Evolutionary conservation across 2,113 vertebrate genomes (phyloP).

Genomic region (Odocoileus virginianus): DNA sequence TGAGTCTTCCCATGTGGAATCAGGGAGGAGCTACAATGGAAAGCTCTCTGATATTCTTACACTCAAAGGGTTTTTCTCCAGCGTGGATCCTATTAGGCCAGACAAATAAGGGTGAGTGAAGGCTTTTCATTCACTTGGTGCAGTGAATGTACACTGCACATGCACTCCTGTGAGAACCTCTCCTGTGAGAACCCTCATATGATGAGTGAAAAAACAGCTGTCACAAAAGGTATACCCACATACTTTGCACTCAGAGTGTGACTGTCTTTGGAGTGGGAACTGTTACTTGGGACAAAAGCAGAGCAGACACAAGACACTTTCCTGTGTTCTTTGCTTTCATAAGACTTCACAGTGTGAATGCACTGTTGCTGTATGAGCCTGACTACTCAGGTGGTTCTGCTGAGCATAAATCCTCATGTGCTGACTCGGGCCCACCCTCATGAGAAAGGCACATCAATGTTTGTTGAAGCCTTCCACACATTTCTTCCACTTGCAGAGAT

Average conservation of each 20-base stretch:
- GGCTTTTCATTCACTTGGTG: not conserved
- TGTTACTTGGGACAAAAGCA: not conserved
- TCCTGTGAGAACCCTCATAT: not conserved
- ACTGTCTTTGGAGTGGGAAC: not conserved
- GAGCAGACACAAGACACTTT: not conserved
- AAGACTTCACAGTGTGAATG: not conserved
- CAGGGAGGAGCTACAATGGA: not conserved
- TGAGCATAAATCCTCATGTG: not conserved
- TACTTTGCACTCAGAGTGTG: not conserved
- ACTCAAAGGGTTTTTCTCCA: not conserved
- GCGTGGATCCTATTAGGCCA: not conserved
- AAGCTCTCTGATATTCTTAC: not conserved
- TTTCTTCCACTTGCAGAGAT: not conserved
- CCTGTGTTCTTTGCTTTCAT: not conserved
- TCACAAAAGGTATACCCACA: not conserved
- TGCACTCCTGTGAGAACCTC: no score
- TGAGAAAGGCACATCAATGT: not conserved
- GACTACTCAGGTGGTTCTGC: not conserved
- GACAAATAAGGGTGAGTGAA: not conserved
- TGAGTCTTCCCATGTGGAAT: not conserved
- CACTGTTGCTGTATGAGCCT: no score
- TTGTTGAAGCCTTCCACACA: not conserved
- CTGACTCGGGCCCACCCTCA: not conserved
- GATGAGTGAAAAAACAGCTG: not conserved
- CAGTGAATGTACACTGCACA: no score